These are phyloP conservation scores for Clusia tigrina DNA, from an alignment of 2,888 invertebrate genomes.

Conservation along the genomic window DNA sequence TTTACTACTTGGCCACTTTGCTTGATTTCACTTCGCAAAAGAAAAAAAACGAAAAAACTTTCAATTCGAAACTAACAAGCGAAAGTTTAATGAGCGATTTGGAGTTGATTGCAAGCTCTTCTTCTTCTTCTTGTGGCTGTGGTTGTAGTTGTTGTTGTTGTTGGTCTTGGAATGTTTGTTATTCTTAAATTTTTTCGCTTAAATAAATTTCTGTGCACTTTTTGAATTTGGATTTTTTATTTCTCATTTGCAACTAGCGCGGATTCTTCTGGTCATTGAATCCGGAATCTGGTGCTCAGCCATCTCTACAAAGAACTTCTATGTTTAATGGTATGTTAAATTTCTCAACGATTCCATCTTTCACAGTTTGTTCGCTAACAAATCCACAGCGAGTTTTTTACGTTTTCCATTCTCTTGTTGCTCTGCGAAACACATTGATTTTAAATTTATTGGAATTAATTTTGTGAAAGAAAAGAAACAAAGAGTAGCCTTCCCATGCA, in stretches of 20 bases:
- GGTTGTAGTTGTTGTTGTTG: no score
- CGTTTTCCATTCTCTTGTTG: no score
- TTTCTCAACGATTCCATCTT: no score
- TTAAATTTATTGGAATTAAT: no score
- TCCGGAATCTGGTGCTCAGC: no score
- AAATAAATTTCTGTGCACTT: constrained; percentile 20
- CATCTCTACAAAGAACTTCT: not conserved
- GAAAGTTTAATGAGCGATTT: constrained; percentile 41
- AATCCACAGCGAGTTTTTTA: no score
- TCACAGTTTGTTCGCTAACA: no score
- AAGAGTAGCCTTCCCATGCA: no score
- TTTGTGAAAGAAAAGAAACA: no score
- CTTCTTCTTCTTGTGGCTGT: not conserved
- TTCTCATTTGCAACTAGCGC: not conserved
- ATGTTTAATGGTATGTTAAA: not conserved
- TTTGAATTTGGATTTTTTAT: not conserved
- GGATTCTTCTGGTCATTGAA: not conserved
- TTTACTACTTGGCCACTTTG: constrained; percentile 23
- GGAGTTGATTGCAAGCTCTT: constrained; percentile 27
- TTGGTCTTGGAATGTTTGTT: not conserved
- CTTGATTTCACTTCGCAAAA: constrained; percentile 26
- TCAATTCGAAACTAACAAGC: constrained; percentile 37
- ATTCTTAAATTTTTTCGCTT: constrained; percentile 17
- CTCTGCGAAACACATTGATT: no score
- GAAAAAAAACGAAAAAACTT: constrained; percentile 27